Evolutionary conservation across 2,797 vertebrate genomes (phyloP).

Genomic region (Fistularia commersonii): DNA sequence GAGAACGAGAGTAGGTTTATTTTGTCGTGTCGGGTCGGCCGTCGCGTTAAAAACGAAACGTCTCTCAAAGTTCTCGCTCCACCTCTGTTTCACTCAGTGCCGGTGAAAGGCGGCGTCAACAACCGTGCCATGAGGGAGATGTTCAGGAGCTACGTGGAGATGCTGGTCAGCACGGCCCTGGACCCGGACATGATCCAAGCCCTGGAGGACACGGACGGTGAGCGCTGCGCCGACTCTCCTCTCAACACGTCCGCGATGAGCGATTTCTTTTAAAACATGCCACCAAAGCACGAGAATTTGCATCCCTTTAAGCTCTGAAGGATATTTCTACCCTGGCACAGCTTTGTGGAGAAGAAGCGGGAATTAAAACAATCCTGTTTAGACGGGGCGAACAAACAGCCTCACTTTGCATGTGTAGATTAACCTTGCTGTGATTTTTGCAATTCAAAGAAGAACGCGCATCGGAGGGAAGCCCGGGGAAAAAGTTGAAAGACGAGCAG

Average conservation of each 20-base stretch:
- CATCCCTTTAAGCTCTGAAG: slow-evolving; percentile 5
- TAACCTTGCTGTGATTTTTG: slow-evolving; percentile 8
- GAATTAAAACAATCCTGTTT: background rate
- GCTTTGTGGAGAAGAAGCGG: too few relatives aligned
- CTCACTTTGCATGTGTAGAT: background rate
- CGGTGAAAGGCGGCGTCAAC: slow-evolving; percentile 79
- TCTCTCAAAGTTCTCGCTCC: background rate
- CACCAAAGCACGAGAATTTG: too few relatives aligned
- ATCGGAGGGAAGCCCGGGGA: slow-evolving; percentile 23
- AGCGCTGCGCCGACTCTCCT: slow-evolving; percentile 24
- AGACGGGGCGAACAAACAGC: slow-evolving; percentile 15
- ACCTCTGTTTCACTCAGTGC: slow-evolving; percentile 50
- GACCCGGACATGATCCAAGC: slow-evolving; percentile 96
- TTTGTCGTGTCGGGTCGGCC: background rate
- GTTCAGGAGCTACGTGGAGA: slow-evolving; percentile 94
- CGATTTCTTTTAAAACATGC: too few relatives aligned
- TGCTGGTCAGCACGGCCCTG: slow-evolving; percentile 91
- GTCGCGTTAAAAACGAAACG: background rate
- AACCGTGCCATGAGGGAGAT: slow-evolving; percentile 91
- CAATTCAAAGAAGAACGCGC: slow-evolving; percentile 25
- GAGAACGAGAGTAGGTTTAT: slow-evolving; percentile 81
- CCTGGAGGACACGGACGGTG: slow-evolving; percentile 90
- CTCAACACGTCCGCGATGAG: slow-evolving; percentile 2
- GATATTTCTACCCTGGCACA: background rate
- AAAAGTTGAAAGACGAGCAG: slow-evolving; percentile 11